Evolutionary conservation across 2,888 invertebrate species (phyloP).

Genomic region (Celastrina argiolus): DNA sequence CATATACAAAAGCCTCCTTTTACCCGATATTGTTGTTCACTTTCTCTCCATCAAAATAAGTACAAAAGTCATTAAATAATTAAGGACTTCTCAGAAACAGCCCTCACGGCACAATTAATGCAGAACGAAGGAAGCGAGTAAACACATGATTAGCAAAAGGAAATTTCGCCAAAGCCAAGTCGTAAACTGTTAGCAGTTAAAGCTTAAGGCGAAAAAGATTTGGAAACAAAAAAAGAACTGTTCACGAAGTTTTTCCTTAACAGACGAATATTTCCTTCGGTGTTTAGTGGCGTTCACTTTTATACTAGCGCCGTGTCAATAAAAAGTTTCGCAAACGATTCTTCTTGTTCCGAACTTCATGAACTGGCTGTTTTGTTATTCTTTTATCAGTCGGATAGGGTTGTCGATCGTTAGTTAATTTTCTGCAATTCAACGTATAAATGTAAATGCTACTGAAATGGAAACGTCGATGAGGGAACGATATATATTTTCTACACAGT

Average conservation of each 20-base stretch:
- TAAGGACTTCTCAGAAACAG: background rate
- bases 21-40: no score
- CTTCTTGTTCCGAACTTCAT: conserved; percentile 33
- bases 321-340: conserved; percentile 34
- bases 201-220: background rate
- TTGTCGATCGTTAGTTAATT: conserved; percentile 1
- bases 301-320: conserved; percentile 31
- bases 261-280: conserved; percentile 30
- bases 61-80: no score
- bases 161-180: background rate
- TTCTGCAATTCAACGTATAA: background rate
- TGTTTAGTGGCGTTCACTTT: conserved; percentile 30
- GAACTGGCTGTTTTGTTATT: conserved; percentile 33
- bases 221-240: conserved; percentile 21
- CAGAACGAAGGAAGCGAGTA: background rate
- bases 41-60: no score
- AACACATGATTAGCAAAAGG: background rate
- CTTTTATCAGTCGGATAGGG: conserved; percentile 31
- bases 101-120: background rate
- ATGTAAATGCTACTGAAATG: no score
- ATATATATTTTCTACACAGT: no score
- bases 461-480: no score
- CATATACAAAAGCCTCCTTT: no score
- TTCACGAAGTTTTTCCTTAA: conserved; percentile 26
- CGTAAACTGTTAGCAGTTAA: conserved; percentile 1